Conservation (phyloP, 2,113 vertebrate species). For the Microtus oregoni region DNA sequence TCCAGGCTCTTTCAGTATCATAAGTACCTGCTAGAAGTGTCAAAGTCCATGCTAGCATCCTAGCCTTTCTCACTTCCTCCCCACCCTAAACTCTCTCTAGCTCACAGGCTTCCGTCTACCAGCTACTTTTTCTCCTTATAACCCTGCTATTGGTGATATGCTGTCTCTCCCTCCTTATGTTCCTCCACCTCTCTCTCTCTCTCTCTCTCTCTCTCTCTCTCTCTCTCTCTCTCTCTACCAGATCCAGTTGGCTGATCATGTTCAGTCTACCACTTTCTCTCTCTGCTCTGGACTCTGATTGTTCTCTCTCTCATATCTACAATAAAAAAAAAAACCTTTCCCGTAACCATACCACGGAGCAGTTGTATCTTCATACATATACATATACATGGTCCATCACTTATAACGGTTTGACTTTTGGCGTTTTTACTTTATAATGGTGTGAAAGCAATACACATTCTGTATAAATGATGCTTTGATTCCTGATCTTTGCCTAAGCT, state of each 20-base stretch:
- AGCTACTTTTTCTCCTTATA: background rate
- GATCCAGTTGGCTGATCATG: background rate
- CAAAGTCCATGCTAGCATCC: background rate
- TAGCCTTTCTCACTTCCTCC: background rate
- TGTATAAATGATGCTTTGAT: constrained; percentile 1
- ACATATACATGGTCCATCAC: background rate
- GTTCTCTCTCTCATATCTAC: background rate
- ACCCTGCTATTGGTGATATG: background rate
- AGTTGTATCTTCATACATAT: background rate
- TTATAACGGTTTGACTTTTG: background rate
- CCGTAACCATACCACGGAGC: background rate
- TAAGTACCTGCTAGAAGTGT: background rate
- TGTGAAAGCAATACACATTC: background rate
- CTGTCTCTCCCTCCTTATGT: background rate
- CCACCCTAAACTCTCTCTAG: background rate
- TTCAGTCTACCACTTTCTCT: background rate
- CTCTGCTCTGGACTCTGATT: background rate
- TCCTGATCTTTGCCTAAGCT: background rate
- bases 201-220: background rate
- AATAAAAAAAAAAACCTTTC: background rate
- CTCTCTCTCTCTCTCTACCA: background rate
- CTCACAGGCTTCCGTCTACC: background rate
- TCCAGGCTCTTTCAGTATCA: background rate
- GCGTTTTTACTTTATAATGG: background rate
- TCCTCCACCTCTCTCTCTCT: background rate